These are phyloP conservation scores for Podarcis lilfordi DNA, from an alignment of 2,797 vertebrate species.

Conservation along the genomic window DNA sequence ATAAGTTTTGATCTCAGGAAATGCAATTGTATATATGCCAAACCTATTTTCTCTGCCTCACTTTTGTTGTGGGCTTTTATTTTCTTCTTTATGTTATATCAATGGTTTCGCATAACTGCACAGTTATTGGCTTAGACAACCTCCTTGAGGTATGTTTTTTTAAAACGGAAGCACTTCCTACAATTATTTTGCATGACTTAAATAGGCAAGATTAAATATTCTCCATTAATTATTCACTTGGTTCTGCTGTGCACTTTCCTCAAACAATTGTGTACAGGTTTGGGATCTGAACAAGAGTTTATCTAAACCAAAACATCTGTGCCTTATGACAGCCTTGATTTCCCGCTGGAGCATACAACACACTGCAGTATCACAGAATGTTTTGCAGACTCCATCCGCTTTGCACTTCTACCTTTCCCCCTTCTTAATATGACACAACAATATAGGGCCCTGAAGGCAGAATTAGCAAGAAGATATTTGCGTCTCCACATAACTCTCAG, in stretches of 20 bases:
- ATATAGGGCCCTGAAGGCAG: constrained; percentile 30
- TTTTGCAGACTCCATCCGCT: constrained; percentile 28
- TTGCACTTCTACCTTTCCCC: constrained; percentile 17
- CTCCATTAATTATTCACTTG: constrained; percentile 11
- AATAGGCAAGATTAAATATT: not conserved
- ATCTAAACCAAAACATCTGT: constrained; percentile 58
- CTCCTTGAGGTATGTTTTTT: not conserved
- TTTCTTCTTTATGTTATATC: not conserved
- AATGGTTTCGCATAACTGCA: not conserved
- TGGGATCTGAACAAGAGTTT: constrained; percentile 15
- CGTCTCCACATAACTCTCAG: constrained; percentile 44
- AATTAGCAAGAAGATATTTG: constrained; percentile 36
- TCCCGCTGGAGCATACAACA: constrained; percentile 52
- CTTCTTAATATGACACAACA: not conserved
- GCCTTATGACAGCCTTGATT: constrained; percentile 48
- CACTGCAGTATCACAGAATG: constrained; percentile 51
- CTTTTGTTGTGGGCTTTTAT: not conserved
- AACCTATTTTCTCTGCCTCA: not conserved
- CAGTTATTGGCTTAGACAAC: not conserved
- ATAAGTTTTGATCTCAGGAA: not conserved
- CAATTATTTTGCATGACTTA: not conserved
- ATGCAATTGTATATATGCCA: not conserved
- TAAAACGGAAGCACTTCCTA: not conserved
- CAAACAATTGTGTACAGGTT: constrained; percentile 33
- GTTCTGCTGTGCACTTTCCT: constrained; percentile 30